Conservation (phyloP, 2,797 vertebrate genomes). For the Heteromormyrus szaboi region DNA sequence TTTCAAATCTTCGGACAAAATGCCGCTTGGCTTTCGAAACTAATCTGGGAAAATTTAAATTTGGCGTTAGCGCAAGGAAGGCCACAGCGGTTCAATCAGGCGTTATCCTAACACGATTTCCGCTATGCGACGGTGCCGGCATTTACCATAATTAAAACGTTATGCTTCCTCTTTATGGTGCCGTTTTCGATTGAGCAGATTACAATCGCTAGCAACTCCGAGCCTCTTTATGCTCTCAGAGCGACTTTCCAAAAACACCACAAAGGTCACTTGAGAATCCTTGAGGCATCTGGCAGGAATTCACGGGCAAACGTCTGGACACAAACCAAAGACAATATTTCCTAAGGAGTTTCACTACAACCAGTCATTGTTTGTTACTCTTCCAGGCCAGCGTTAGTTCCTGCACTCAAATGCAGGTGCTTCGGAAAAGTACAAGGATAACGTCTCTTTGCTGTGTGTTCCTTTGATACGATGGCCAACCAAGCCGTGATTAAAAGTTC, state of each 20-base stretch:
- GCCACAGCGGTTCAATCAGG: neutral
- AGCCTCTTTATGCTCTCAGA: neutral
- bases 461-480: neutral
- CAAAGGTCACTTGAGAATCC: constrained; percentile 51
- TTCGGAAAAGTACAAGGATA: constrained; percentile 39
- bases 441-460: neutral
- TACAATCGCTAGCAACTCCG: constrained; percentile 31
- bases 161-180: neutral
- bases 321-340: constrained; percentile 58
- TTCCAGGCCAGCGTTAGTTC: constrained; percentile 43
- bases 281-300: constrained; percentile 52
- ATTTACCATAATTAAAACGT: constrained; percentile 17
- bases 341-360: constrained; percentile 45
- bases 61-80: too few species aligned
- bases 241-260: constrained; percentile 47
- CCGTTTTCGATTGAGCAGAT: constrained; percentile 39
- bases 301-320: constrained; percentile 47
- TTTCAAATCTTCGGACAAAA: neutral
- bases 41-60: neutral
- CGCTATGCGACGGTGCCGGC: neutral
- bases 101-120: neutral
- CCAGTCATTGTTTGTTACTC: constrained; percentile 47
- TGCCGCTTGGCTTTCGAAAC: neutral
- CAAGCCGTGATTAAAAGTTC: constrained; percentile 3
- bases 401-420: constrained; percentile 36